phyloP scores from a whole-genome alignment of 2,888 invertebrate genomes.

The Drosophila borborema region DNA sequence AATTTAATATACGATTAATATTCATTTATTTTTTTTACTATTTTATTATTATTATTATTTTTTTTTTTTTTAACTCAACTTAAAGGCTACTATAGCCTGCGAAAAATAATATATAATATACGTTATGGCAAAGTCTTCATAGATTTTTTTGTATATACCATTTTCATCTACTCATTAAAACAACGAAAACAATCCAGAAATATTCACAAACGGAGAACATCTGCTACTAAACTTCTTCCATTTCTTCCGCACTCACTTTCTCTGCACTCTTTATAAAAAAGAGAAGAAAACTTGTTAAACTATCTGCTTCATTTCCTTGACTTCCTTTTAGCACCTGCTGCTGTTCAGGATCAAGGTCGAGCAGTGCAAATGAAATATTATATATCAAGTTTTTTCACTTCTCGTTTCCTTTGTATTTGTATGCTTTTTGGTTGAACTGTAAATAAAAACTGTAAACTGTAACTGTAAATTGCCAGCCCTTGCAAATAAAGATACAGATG shows the following conservation, averaged over 20 bases:
- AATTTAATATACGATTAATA: no score
- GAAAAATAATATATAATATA: neutral
- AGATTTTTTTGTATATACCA: neutral
- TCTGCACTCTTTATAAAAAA: neutral
- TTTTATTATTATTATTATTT: no score
- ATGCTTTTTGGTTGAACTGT: constrained; percentile 44
- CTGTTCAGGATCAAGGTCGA: constrained; percentile 12
- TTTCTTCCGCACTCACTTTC: neutral
- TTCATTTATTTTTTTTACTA: no score
- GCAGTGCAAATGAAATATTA: neutral
- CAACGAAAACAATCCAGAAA: neutral
- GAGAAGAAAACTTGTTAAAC: neutral
- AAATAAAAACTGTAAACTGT: constrained; percentile 48
- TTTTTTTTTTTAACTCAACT: no score
- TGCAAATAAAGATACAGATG: constrained; percentile 39
- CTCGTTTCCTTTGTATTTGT: neutral
- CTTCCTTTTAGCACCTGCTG: neutral
- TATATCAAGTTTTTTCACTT: constrained; percentile 14
- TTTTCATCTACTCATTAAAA: neutral
- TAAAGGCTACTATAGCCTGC: no score
- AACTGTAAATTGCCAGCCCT: constrained; percentile 16
- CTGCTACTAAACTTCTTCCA: neutral
- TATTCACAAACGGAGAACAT: accelerated
- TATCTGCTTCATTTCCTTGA: neutral
- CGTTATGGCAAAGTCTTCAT: no score